Conservation (phyloP, 1,140 invertebrate species). For the Drosophila varians region DNA sequence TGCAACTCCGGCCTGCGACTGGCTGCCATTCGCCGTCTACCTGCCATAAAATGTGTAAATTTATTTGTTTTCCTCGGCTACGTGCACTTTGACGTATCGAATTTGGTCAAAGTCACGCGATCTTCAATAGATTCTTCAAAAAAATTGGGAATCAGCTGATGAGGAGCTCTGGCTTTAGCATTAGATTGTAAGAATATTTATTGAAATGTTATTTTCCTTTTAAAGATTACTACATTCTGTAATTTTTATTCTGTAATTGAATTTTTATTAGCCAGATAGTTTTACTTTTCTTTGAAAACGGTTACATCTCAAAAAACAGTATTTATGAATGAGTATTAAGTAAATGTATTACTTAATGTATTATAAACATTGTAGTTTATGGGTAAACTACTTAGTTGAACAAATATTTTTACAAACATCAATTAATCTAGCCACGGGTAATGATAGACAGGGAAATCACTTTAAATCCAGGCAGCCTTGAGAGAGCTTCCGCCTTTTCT, state of each 20-base stretch:
- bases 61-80: conserved; percentile 49
- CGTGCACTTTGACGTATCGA: conserved; percentile 35
- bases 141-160: conserved; percentile 8
- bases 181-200: too few relatives aligned
- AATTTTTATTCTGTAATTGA: background rate
- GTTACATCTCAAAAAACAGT: background rate
- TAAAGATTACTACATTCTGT: background rate
- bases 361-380: too few relatives aligned
- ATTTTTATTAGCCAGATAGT: too few relatives aligned
- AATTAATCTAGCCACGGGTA: too few relatives aligned
- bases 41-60: conserved; percentile 73
- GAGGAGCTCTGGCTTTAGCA: too few relatives aligned
- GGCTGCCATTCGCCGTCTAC: conserved; percentile 4
- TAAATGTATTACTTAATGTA: background rate
- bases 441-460: background rate
- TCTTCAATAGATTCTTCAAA: conserved; percentile 9
- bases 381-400: too few relatives aligned
- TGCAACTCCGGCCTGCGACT: conserved; percentile 1
- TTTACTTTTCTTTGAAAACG: too few relatives aligned
- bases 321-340: background rate
- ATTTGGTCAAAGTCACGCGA: conserved; percentile 62
- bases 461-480: conserved; percentile 16
- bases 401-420: too few relatives aligned
- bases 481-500: conserved; percentile 7
- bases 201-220: too few relatives aligned